phyloP scores from a whole-genome alignment of 2,888 invertebrate species.

The Gymnoscelis rufifasciata region DNA sequence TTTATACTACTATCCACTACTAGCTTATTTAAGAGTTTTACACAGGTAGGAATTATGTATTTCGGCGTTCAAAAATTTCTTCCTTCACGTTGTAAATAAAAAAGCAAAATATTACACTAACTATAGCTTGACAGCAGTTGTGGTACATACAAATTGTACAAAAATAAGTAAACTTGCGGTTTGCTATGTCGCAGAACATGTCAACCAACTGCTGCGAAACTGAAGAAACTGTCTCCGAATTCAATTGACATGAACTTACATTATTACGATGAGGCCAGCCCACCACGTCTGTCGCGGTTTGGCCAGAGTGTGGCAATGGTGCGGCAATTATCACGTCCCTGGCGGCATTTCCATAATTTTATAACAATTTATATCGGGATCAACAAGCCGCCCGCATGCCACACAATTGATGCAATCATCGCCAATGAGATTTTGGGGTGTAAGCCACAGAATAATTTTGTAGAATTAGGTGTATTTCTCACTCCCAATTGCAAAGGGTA shows the following conservation, averaged over 20 bases:
- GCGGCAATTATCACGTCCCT: slow-evolving; percentile 43
- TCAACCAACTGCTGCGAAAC: too few relatives aligned
- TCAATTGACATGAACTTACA: neutral
- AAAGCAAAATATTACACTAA: too few relatives aligned
- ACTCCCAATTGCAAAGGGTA: neutral
- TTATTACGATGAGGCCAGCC: slow-evolving; percentile 14
- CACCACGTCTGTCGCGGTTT: slow-evolving; percentile 8
- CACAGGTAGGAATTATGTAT: too few relatives aligned
- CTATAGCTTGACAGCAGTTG: too few relatives aligned
- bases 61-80: too few relatives aligned
- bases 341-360: slow-evolving; percentile 57
- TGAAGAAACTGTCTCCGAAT: too few relatives aligned
- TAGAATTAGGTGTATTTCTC: neutral
- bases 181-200: too few relatives aligned
- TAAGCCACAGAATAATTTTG: slow-evolving; percentile 32
- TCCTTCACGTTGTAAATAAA: too few relatives aligned
- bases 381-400: slow-evolving; percentile 74
- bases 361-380: slow-evolving; percentile 66
- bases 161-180: too few relatives aligned
- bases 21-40: too few relatives aligned
- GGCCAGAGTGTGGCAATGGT: neutral
- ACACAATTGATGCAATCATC: slow-evolving; percentile 78
- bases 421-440: slow-evolving; percentile 73
- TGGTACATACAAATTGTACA: too few relatives aligned
- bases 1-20: too few relatives aligned